Percentiles rank a stretch among this genome's conserved stretches.
Conservation (phyloP, 2,888 invertebrate genomes). For the Dryobotodes eremita region DNA sequence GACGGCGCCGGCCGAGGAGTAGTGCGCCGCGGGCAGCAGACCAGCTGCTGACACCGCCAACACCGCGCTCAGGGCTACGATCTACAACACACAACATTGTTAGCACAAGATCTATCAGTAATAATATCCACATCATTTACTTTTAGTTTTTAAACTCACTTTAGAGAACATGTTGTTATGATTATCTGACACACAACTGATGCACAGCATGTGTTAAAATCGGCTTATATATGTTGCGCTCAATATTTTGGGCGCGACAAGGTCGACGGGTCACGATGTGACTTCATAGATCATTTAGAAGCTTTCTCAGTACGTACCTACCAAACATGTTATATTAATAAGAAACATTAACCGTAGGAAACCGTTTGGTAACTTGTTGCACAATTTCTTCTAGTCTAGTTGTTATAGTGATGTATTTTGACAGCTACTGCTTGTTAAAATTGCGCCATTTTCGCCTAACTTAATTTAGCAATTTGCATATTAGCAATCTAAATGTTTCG, state of each 20-base stretch:
- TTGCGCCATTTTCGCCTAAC: constrained; percentile 23
- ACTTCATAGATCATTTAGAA: constrained; percentile 65
- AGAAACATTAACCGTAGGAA: constrained; percentile 42
- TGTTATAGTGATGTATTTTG: constrained; percentile 47
- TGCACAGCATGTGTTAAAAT: constrained; percentile 72
- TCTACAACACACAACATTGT: constrained; percentile 69
- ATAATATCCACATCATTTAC: not conserved
- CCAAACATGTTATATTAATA: constrained; percentile 60
- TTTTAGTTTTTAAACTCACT: constrained; percentile 75
- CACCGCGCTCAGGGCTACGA: constrained; percentile 80
- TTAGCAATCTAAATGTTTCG: not conserved
- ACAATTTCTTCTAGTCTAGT: constrained; percentile 56
- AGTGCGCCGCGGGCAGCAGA: constrained; percentile 82
- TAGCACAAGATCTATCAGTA: not conserved
- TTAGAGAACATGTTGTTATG: constrained; percentile 84
- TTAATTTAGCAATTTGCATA: constrained; percentile 33
- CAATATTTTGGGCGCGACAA: constrained; percentile 81
- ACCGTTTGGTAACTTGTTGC: constrained; percentile 58
- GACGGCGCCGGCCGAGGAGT: constrained; percentile 81
- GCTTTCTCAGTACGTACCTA: constrained; percentile 61
- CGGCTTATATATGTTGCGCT: constrained; percentile 80
- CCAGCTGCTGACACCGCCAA: constrained; percentile 83
- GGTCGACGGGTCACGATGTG: constrained; percentile 83
- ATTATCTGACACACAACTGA: constrained; percentile 78
- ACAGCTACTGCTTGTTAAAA: constrained; percentile 43